Conservation (phyloP, 2,113 vertebrate genomes). For the Eulemur macaco region DNA sequence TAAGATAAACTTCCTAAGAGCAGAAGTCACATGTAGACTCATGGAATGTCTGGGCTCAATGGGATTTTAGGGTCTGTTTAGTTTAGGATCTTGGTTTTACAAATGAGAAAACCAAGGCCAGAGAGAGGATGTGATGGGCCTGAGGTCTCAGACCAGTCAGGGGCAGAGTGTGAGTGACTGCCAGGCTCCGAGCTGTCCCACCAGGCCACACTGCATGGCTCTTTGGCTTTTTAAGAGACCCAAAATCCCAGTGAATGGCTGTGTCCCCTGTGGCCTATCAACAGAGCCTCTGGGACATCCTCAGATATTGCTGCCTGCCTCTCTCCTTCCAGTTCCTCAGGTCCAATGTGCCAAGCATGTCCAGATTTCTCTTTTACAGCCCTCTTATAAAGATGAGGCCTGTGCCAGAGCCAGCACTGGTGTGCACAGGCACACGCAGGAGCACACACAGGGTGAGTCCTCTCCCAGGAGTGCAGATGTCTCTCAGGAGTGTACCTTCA, state of each 20-base stretch:
- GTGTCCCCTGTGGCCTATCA: not conserved
- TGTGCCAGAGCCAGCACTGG: accelerated
- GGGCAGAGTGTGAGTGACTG: not conserved
- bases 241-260: not conserved
- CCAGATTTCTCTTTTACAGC: not conserved
- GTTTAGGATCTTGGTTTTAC: not conserved
- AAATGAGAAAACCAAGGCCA: not conserved
- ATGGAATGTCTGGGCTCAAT: not conserved
- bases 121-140: not conserved
- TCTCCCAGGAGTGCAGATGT: not conserved
- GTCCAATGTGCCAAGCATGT: not conserved
- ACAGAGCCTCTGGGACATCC: not conserved
- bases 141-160: not conserved
- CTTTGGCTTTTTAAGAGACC: not conserved
- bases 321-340: not conserved
- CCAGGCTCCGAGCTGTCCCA: too few species aligned
- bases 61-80: not conserved
- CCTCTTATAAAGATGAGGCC: not conserved
- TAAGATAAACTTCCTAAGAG: not conserved
- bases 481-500: not conserved
- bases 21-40: not conserved
- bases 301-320: not conserved
- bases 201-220: not conserved
- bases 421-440: not conserved
- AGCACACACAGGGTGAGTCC: not conserved